Evolutionary conservation across 2,888 invertebrate genomes (phyloP).

Genomic region (Fragum fragum): DNA sequence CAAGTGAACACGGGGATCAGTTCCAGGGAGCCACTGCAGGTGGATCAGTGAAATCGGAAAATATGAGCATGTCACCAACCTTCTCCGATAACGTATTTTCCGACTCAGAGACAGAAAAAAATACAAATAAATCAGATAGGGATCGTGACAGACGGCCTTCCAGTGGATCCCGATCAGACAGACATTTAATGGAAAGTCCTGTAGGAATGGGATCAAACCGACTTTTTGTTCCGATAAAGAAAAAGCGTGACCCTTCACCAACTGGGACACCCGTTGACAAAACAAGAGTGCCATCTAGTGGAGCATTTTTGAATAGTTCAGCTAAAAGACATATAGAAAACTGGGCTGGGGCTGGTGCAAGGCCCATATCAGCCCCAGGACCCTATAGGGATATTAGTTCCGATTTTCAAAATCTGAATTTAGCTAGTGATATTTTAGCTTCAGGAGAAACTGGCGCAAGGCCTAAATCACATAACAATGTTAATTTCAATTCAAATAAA

Average conservation of each 20-base stretch:
- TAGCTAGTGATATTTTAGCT: conserved; percentile 39
- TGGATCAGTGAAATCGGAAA: conserved; percentile 39
- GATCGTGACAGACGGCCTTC: conserved; percentile 19
- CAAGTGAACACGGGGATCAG: conserved; percentile 56
- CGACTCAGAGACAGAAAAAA: conserved; percentile 40
- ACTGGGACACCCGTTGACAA: conserved; percentile 51
- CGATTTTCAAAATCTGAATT: conserved; percentile 43
- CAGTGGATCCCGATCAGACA: conserved; percentile 21
- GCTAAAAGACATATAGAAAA: conserved; percentile 38
- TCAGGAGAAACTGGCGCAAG: conserved; percentile 53
- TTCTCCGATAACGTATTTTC: conserved; percentile 67
- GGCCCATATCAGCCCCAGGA: conserved; percentile 33
- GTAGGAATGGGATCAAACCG: conserved; percentile 54
- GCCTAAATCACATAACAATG: conserved; percentile 49
- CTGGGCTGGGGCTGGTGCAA: conserved; percentile 24
- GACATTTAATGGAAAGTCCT: conserved; percentile 23
- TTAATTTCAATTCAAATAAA: conserved; percentile 24
- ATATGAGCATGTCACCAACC: conserved; percentile 58
- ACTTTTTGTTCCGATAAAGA: conserved; percentile 69
- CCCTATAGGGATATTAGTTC: conserved; percentile 7
- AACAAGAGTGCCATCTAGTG: conserved; percentile 18
- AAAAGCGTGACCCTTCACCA: conserved; percentile 54
- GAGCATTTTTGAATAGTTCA: conserved; percentile 30
- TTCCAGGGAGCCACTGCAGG: conserved; percentile 61
- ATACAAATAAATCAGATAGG: not conserved